These are phyloP conservation scores for Geotrupes spiniger DNA, from an alignment of 2,888 invertebrate species.

Conservation along the genomic window DNA sequence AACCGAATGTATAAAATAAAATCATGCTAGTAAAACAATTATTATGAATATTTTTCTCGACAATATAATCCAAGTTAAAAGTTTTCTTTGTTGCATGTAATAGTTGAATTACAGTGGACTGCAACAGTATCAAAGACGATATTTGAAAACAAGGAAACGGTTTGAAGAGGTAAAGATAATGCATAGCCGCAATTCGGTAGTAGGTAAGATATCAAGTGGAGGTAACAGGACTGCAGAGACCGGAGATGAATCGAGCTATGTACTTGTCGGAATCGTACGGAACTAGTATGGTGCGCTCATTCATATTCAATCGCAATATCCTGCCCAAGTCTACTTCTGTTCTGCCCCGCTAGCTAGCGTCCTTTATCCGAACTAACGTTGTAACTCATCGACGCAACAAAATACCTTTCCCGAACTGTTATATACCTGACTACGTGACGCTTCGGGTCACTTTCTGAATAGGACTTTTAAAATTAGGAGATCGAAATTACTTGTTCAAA, in stretches of 20 bases:
- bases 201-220: slow-evolving; percentile 26
- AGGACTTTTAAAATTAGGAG: too few relatives aligned
- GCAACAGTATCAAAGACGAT: too few relatives aligned
- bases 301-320: slow-evolving; percentile 45
- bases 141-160: neutral
- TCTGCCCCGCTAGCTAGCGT: slow-evolving; percentile 18
- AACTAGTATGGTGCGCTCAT: slow-evolving; percentile 34
- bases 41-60: too few relatives aligned
- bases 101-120: too few relatives aligned
- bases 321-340: slow-evolving; percentile 28
- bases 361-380: slow-evolving; percentile 21
- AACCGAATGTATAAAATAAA: too few relatives aligned
- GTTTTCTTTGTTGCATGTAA: too few relatives aligned
- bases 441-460: neutral
- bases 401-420: neutral
- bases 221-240: slow-evolving; percentile 29
- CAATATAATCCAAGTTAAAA: too few relatives aligned
- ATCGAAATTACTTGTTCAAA: too few relatives aligned
- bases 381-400: slow-evolving; percentile 16
- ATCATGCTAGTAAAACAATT: too few relatives aligned
- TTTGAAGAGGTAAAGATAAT: slow-evolving; percentile 3
- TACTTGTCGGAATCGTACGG: slow-evolving; percentile 30
- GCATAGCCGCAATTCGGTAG: neutral
- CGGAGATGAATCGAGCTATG: slow-evolving; percentile 36
- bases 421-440: neutral